Evolutionary conservation across 2,113 vertebrate genomes (phyloP).

Genomic region (Cyprinodon brontotheroides): DNA sequence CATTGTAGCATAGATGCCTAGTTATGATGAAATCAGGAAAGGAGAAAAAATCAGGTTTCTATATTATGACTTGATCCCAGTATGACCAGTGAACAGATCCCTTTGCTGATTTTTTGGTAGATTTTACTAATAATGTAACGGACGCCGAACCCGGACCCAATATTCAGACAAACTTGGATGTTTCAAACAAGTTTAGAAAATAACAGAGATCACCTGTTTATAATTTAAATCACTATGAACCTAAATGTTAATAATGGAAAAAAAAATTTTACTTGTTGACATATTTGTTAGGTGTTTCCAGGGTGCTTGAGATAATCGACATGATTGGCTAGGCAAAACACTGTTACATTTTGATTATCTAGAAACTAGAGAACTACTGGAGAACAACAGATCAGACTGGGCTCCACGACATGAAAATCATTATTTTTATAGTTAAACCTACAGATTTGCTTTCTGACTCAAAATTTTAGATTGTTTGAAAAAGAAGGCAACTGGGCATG

Average conservation of each 20-base stretch:
- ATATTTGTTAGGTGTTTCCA: not conserved
- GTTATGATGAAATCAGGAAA: not conserved
- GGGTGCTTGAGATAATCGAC: not conserved
- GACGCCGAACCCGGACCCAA: no score
- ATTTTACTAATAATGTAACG: no score
- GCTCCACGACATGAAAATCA: no score
- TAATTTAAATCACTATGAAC: no score
- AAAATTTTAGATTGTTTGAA: no score
- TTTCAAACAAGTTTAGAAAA: no score
- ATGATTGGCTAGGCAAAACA: not conserved
- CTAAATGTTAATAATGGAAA: no score
- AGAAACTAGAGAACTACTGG: not conserved
- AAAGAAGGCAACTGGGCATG: no score
- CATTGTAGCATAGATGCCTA: not conserved
- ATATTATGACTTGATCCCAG: not conserved
- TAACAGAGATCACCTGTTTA: no score
- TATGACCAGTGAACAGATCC: not conserved
- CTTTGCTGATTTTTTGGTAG: not conserved
- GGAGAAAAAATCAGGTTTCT: not conserved
- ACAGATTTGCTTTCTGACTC: not conserved
- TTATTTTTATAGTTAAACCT: not conserved
- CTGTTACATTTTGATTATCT: not conserved
- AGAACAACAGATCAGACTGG: not conserved
- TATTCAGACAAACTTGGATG: no score
- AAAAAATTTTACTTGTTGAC: no score